Evolutionary conservation across 1,140 invertebrate species (phyloP).

Genomic region (Dendroctonus valens): DNA sequence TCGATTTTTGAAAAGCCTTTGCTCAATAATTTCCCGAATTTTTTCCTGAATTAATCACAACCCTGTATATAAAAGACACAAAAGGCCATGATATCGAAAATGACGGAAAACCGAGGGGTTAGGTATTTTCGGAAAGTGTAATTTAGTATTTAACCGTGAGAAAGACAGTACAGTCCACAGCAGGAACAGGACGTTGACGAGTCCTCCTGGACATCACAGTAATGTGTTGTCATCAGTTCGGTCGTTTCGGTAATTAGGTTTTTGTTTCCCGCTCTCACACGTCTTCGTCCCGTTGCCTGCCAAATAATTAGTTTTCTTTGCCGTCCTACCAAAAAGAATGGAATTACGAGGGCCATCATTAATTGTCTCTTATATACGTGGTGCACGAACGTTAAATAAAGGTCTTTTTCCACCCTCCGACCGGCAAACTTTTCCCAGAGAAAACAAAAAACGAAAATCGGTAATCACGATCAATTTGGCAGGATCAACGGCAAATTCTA

Average conservation of each 20-base stretch:
- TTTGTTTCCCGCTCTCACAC: conserved; percentile 43
- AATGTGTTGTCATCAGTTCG: conserved; percentile 48
- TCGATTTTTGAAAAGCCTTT: too few species aligned
- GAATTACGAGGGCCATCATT: conserved; percentile 33
- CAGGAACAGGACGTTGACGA: conserved; percentile 43
- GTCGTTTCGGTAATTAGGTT: conserved; percentile 48
- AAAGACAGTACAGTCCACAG: conserved; percentile 43
- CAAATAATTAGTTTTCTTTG: conserved; percentile 45
- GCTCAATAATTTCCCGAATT: too few species aligned
- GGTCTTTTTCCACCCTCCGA: background rate
- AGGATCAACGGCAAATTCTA: too few species aligned
- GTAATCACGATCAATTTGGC: too few species aligned
- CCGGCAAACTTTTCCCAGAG: background rate
- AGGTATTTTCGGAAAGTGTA: conserved; percentile 33
- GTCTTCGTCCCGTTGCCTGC: conserved; percentile 36
- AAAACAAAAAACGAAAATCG: too few species aligned
- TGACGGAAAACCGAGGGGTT: conserved; percentile 26
- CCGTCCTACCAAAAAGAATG: conserved; percentile 27
- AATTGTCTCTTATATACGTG: conserved; percentile 37
- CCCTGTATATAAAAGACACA: too few species aligned
- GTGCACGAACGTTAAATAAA: conserved; percentile 31
- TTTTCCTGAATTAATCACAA: too few species aligned
- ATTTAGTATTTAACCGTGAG: conserved; percentile 44
- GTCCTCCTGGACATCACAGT: conserved; percentile 46
- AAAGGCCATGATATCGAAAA: background rate